Conservation (phyloP, 2,113 vertebrate genomes). For the Neopipo cinnamomea region DNA sequence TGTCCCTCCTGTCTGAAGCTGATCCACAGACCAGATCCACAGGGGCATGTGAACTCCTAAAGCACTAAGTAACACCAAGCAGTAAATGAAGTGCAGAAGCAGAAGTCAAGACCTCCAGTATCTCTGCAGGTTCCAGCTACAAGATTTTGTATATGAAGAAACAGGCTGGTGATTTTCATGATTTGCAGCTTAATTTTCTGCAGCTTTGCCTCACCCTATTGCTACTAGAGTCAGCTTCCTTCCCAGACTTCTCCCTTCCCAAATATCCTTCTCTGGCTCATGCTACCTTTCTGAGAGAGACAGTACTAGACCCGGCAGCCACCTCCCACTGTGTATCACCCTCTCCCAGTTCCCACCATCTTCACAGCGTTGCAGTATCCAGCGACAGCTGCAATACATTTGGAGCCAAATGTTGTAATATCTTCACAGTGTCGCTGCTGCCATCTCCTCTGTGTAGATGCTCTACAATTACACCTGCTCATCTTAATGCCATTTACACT, state of each 20-base stretch:
- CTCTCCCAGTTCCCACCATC: not conserved
- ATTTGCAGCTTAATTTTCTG: not conserved
- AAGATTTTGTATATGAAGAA: not conserved
- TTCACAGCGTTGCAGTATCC: not conserved
- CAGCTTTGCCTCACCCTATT: not conserved
- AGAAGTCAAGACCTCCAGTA: not conserved
- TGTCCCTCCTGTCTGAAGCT: fast-evolving
- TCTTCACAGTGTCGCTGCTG: not conserved
- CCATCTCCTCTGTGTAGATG: fast-evolving
- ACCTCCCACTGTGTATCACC: not conserved
- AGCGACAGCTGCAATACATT: not conserved
- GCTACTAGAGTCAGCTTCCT: not conserved
- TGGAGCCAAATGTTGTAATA: not conserved
- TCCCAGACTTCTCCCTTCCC: not conserved
- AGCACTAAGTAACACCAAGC: fast-evolving
- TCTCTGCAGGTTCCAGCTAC: not conserved
- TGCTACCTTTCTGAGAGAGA: not conserved
- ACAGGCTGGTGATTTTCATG: not conserved
- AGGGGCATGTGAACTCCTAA: not conserved
- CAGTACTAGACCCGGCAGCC: not conserved
- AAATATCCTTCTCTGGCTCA: not conserved
- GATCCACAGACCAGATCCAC: not conserved
- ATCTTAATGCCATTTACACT: not conserved
- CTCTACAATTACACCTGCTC: not conserved
- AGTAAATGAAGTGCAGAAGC: not conserved